Percentiles rank a stretch among this genome's conserved stretches.
Evolutionary conservation across 2,888 invertebrate genomes (phyloP).

Genomic region (Andrena haemorrhoa): DNA sequence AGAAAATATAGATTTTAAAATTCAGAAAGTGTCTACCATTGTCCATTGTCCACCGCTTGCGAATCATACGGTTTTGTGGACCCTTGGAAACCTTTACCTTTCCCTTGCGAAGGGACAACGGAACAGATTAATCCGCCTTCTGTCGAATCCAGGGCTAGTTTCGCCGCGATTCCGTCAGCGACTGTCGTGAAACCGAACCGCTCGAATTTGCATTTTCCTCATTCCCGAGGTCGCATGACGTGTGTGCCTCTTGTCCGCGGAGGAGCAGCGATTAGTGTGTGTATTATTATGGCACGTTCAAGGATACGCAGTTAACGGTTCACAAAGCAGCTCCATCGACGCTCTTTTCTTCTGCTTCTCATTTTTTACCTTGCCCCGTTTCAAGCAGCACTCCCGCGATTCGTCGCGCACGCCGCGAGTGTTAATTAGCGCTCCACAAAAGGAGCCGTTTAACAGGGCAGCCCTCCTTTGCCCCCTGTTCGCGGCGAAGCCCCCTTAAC

Average conservation of each 20-base stretch:
- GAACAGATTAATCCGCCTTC: no score
- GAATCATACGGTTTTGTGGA: no score
- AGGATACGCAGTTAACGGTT: conserved; percentile 24
- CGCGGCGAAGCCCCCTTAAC: not conserved
- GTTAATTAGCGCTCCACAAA: not conserved
- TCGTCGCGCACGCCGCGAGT: not conserved
- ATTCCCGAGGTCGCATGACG: conserved; percentile 21
- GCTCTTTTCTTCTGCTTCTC: not conserved
- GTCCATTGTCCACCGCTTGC: no score
- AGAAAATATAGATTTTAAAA: no score
- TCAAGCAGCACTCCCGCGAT: not conserved
- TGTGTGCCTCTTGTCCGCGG: conserved; percentile 10
- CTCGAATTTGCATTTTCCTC: conserved; percentile 31
- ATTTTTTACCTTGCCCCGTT: not conserved
- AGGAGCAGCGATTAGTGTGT: not conserved
- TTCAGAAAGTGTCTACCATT: no score
- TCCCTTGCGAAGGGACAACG: no score
- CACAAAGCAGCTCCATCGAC: not conserved
- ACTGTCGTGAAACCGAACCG: not conserved
- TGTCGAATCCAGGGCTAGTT: no score
- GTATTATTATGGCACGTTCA: conserved; percentile 20
- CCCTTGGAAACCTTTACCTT: no score
- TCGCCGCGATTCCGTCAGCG: no score
- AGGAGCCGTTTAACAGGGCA: not conserved
- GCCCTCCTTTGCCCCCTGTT: not conserved